Evolutionary conservation across 2,113 vertebrate species (phyloP), one percentile per base, ranked within the genome.

Genomic region (Nibea coibor): DNA sequence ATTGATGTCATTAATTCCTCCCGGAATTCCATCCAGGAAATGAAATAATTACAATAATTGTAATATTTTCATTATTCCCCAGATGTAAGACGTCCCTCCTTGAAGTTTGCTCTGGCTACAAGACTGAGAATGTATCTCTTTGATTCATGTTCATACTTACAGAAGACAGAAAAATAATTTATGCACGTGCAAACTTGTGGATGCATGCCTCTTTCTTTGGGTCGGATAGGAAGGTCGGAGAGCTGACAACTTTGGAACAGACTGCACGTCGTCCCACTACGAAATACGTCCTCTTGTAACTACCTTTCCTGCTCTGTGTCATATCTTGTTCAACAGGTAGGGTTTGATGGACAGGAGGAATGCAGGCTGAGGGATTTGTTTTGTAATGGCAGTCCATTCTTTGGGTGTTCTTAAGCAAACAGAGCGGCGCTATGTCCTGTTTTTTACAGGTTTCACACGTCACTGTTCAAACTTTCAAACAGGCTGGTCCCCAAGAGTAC

Each of bases 401-500:
- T 84, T 85, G 59, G 87, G 90, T 93, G 81, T 88, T 84, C 85
- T 92, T 91, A 73, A 91, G 81, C 91, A 93, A 94, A 94, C 91
- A 94, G 61, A 63, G 86, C 12, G 56, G 77, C 20, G 68, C 92
- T 81, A 75, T 82, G 91, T 94, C 92, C 93, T 94, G 93, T 94
- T 94, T 94, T 57, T 94, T 82, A 91, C 84, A 48, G 88, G 84
- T 91, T 88, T 88, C 81, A 89, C 90, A 91, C 89, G 90, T 93
- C 94, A 93, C 92, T 93, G 89, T 95, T 94, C 92, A 94, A 94
- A 94, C 92, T 93, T 63, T 89, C 78, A 85, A 91, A 90, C 78
- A 86, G 80, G 86, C 87, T 71, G 70, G 76, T 90, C 86, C 84
- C 78, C 31, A 59, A 73, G 79, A 79, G 89, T 87, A 88, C 78